Conservation (phyloP, 2,113 vertebrate species). For the Epinephelus cyanopodus region DNA sequence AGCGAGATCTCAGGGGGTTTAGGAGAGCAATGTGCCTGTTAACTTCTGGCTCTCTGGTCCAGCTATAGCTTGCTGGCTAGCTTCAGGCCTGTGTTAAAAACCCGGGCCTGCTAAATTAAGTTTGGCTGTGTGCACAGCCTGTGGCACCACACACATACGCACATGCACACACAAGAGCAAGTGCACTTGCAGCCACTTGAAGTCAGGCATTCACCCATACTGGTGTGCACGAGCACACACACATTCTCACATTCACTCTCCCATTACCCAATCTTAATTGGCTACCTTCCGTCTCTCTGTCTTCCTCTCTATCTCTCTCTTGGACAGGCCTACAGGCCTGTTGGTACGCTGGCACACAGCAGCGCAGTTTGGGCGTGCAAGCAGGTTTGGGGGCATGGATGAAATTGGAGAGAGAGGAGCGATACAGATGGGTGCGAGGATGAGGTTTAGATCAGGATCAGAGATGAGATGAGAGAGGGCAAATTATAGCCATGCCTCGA, state of each 20-base stretch:
- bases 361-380: constrained; percentile 63
- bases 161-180: constrained; percentile 55
- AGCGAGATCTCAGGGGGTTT: constrained; percentile 73
- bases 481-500: constrained; percentile 40
- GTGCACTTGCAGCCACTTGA: constrained; percentile 59
- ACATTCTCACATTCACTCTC: constrained; percentile 46
- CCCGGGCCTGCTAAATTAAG: constrained; percentile 82
- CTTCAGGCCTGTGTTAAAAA: constrained; percentile 82
- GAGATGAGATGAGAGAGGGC: constrained; percentile 44
- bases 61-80: constrained; percentile 73
- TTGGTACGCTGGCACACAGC: constrained; percentile 71
- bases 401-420: constrained; percentile 67
- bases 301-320: constrained; percentile 66
- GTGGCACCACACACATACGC: constrained; percentile 67
- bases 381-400: constrained; percentile 68
- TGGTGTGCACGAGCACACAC: constrained; percentile 30
- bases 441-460: constrained; percentile 57
- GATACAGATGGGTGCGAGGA: constrained; percentile 63
- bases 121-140: constrained; percentile 80
- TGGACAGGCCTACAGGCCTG: constrained; percentile 76
- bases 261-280: constrained; percentile 79
- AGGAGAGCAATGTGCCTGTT: constrained; percentile 77
- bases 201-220: constrained; percentile 66
- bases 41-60: constrained; percentile 79
- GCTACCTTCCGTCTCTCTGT: constrained; percentile 70